phyloP scores from a whole-genome alignment of 1,140 invertebrate genomes.

The Stegodyphus mimosarum region DNA sequence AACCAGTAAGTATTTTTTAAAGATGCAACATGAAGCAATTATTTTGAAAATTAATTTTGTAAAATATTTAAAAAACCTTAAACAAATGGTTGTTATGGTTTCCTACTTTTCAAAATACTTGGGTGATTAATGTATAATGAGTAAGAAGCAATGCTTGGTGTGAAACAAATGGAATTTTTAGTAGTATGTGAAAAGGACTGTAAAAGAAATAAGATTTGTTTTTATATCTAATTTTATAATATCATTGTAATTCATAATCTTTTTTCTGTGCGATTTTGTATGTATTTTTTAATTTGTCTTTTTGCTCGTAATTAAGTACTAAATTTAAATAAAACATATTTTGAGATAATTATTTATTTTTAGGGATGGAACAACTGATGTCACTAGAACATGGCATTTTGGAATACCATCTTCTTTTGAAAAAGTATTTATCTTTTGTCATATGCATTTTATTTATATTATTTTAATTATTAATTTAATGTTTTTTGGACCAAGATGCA shows the following conservation, averaged over 20 bases:
- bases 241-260: not conserved
- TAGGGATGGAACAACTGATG: constrained; percentile 94
- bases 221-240: not conserved
- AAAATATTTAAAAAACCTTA: no score
- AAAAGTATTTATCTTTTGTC: constrained; percentile 64
- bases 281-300: not conserved
- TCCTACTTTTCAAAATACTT: no score
- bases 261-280: not conserved
- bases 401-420: constrained; percentile 82
- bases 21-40: no score
- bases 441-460: not conserved
- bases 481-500: not conserved
- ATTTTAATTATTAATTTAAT: not conserved
- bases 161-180: no score
- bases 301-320: not conserved
- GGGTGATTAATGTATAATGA: no score
- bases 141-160: no score
- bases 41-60: no score
- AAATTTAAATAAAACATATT: not conserved
- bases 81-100: no score
- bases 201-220: no score
- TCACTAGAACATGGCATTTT: constrained; percentile 93
- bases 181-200: no score
- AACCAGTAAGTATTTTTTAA: no score
- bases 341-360: constrained; percentile 6